Base-by-base conservation (phyloP, 2,797 vertebrate species). In the Catamblyrhynchus diadema region DNA sequence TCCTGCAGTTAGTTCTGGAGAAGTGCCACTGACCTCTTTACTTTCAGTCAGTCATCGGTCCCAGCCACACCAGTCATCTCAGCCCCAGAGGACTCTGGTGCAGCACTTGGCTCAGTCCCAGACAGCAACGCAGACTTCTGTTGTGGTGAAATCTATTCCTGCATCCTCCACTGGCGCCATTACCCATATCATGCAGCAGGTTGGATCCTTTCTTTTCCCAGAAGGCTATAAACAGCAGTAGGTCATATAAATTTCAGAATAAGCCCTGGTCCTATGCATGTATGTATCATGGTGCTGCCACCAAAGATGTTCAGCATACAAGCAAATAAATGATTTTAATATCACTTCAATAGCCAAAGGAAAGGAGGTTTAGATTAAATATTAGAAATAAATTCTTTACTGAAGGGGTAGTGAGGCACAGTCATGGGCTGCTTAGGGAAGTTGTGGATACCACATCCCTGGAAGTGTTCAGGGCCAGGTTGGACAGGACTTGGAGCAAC, bases 161-260 rank as follows among this genome's bases (percentile, higher is more conserved):
- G 96, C 97, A 4, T 97, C 98, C 50, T 98, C 98, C 39, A 98
- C 98, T 1, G 98, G 98, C 15, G 93, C 98, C 27, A 98, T 98
- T 72, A 98, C 98, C 14, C 99, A 98, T 81, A 97, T 98, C 87
- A 97, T 98, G 97, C 98, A 98, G 86, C 98, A 98, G 99, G 99
- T 99, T 96, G 94, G 96, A 95, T 81, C 72, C 86, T 96, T 91
- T 87, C 71, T 93, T 94, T 89, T 82, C 85, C 74, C 77, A 90
- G 8, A 37, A 72, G 42, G 77, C 72, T 95, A 1, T 88, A 82
- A 91, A 57, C n/a, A 65, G 47, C 69, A 80, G 12, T 25, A 81
- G 75, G 35, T 33, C 73, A 9, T 50, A 2, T 14, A 62, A 72
- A 60, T 83, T 41, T 41, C 41, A 41, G 41, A 41, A 41, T 41